These are phyloP conservation scores for Mastigias papua DNA, from an alignment of 30 jellyfish, hydroid and myxozoan species.

Conservation along the genomic window DNA sequence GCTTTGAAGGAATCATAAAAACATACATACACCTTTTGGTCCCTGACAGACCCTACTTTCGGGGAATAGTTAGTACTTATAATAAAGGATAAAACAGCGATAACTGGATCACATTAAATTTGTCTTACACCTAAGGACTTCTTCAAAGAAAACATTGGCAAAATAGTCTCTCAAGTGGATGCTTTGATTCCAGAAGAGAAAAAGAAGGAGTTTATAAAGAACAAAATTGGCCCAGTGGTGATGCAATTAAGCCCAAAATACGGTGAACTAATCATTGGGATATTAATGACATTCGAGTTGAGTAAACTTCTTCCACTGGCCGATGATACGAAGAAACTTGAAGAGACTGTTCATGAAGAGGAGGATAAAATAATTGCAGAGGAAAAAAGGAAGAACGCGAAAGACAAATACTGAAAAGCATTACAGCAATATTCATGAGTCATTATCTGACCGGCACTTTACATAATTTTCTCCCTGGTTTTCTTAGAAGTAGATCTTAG, in stretches of 20 bases:
- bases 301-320: constrained; percentile 59
- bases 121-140: constrained; percentile 53
- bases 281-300: constrained; percentile 69
- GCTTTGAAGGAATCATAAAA: too few species aligned
- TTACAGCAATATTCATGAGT: too few species aligned
- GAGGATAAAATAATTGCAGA: constrained; percentile 64
- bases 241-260: constrained; percentile 63
- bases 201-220: constrained; percentile 69
- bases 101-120: too few species aligned
- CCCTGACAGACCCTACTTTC: too few species aligned
- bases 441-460: too few species aligned
- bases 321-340: constrained; percentile 74
- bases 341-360: constrained; percentile 66
- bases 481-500: too few species aligned
- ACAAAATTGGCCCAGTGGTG: constrained; percentile 75
- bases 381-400: constrained; percentile 11
- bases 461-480: too few species aligned
- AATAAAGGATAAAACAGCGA: not conserved
- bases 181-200: constrained; percentile 70
- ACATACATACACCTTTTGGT: too few species aligned
- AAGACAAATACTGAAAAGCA: not conserved
- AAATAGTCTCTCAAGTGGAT: constrained; percentile 75
- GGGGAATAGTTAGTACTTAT: too few species aligned
- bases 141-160: constrained; percentile 70
- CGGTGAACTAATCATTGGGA: constrained; percentile 66